phyloP scores from a whole-genome alignment of 2,113 vertebrate genomes.

The Capricornis sumatraensis region DNA sequence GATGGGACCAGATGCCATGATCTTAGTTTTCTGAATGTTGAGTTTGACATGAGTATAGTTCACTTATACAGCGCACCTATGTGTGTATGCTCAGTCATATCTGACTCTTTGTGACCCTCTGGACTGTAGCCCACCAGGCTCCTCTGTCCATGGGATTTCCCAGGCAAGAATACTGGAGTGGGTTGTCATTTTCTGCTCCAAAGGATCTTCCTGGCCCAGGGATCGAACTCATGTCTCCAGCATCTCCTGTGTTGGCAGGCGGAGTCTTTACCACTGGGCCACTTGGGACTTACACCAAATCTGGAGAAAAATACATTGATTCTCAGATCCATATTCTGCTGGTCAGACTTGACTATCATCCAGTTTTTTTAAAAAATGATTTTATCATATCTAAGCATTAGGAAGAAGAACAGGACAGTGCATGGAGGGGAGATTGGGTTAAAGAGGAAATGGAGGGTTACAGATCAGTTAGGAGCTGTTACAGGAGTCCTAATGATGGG shows the following conservation, averaged over 20 bases:
- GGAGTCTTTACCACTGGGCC: background rate
- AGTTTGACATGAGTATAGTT: background rate
- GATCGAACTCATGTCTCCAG: background rate
- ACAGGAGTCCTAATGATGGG: rapidly evolving
- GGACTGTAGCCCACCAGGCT: background rate
- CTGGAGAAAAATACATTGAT: background rate
- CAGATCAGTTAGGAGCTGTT: background rate
- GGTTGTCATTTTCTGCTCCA: background rate
- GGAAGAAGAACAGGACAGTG: background rate
- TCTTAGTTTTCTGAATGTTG: background rate
- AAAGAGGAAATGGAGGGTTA: background rate
- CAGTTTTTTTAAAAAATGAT: background rate
- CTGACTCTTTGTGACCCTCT: background rate
- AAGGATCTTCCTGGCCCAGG: background rate
- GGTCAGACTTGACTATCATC: background rate
- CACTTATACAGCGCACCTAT: background rate
- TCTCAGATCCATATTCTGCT: background rate
- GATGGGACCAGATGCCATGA: background rate
- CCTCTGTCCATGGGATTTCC: background rate
- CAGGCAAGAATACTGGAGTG: background rate
- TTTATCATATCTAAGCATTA: background rate
- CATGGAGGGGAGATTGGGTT: background rate
- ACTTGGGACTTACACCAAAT: background rate
- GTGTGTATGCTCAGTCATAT: background rate
- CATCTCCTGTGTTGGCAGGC: background rate